These are phyloP conservation scores for Protonemura montana DNA, from an alignment of 2,888 invertebrate species.

Conservation along the genomic window DNA sequence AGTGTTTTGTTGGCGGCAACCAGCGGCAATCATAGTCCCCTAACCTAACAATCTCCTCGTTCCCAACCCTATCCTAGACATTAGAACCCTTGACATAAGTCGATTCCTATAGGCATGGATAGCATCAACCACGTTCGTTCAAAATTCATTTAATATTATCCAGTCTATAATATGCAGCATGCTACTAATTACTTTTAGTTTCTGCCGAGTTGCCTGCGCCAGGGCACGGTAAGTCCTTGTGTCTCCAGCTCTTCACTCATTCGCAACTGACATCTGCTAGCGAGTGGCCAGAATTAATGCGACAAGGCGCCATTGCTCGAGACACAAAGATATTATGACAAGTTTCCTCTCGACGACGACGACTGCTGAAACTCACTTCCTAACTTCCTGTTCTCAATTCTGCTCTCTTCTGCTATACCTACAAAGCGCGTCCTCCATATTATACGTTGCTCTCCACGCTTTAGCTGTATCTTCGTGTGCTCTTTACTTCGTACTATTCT, in stretches of 20 bases:
- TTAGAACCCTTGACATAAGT: not conserved
- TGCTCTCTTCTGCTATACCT: slow-evolving; percentile 57
- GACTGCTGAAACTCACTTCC: slow-evolving; percentile 51
- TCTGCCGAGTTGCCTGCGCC: not conserved
- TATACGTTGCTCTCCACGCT: slow-evolving; percentile 53
- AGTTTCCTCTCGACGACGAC: slow-evolving; percentile 25
- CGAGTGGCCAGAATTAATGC: slow-evolving; percentile 46
- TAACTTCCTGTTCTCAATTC: slow-evolving; percentile 56
- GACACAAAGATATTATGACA: slow-evolving; percentile 40
- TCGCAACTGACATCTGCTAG: slow-evolving; percentile 45
- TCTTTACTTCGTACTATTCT: slow-evolving; percentile 56
- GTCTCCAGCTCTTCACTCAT: slow-evolving; percentile 27
- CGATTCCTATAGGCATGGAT: not conserved
- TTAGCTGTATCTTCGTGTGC: slow-evolving; percentile 55
- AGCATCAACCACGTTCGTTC: not conserved
- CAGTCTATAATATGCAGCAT: not conserved
- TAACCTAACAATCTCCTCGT: too few relatives aligned
- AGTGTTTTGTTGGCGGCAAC: too few relatives aligned
- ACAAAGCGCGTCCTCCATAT: not conserved
- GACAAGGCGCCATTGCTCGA: slow-evolving; percentile 33
- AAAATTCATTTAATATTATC: not conserved
- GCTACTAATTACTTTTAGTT: slow-evolving; percentile 35
- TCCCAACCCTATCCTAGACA: too few relatives aligned
- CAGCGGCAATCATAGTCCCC: too few relatives aligned
- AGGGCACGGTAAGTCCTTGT: not conserved